phyloP scores from a whole-genome alignment of 2,113 vertebrate genomes.

The Anarrhichthys ocellatus region DNA sequence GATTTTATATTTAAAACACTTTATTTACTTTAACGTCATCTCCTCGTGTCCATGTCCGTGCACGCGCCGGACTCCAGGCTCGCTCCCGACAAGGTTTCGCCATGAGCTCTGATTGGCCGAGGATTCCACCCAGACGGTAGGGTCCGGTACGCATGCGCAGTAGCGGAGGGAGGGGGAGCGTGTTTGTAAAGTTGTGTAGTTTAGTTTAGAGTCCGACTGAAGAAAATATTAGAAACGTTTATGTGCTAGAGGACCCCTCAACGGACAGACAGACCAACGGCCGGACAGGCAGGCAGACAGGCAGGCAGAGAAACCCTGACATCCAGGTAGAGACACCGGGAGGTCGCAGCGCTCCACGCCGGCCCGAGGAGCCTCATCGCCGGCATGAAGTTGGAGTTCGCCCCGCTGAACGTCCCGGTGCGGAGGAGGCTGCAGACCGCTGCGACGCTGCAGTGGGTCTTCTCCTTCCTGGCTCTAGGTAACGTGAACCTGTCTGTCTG shows the following conservation, averaged over 20 bases:
- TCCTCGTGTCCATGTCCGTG: background rate
- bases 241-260: background rate
- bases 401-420: conserved; percentile 84
- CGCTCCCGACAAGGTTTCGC: conserved; percentile 2
- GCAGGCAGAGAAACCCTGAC: background rate
- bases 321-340: background rate
- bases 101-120: conserved; percentile 56
- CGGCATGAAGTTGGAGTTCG: conserved; percentile 86
- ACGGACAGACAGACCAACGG: background rate
- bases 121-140: conserved; percentile 22
- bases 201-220: background rate
- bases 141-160: conserved; percentile 43
- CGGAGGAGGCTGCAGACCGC: conserved; percentile 86
- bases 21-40: background rate
- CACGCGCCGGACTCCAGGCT: background rate
- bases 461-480: conserved; percentile 86
- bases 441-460: conserved; percentile 86
- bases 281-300: background rate
- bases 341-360: background rate
- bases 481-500: conserved; percentile 16
- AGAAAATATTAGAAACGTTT: no score
- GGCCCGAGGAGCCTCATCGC: background rate
- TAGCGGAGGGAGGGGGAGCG: no score
- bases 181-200: conserved; percentile 38
- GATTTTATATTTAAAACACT: no score